Conservation (phyloP, 1,140 invertebrate genomes). For the Lepidurus packardi region DNA sequence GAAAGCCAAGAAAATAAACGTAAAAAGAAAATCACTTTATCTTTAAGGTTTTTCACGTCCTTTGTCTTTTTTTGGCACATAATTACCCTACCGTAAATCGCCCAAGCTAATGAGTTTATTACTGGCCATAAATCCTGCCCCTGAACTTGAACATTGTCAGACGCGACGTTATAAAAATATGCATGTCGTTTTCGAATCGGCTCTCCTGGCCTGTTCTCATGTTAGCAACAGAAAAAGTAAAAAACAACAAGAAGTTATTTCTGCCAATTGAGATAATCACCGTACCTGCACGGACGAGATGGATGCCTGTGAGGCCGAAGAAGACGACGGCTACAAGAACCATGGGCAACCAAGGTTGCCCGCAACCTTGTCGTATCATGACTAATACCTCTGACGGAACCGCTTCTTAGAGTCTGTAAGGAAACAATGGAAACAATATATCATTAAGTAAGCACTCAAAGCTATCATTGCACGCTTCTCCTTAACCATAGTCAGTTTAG, state of each 20-base stretch:
- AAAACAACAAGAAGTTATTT: neutral
- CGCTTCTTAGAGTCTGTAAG: neutral
- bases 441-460: too few species aligned
- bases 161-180: neutral
- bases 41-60: neutral
- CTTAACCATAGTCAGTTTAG: too few species aligned
- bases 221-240: too few species aligned
- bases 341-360: constrained; percentile 17
- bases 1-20: too few species aligned
- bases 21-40: neutral
- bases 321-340: neutral
- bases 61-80: neutral
- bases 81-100: neutral
- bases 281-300: constrained; percentile 13
- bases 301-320: constrained; percentile 7
- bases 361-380: constrained; percentile 11
- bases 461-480: too few species aligned
- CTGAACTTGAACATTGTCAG: neutral
- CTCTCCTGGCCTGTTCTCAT: neutral
- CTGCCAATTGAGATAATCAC: neutral
- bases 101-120: constrained; percentile 13
- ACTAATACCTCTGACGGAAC: neutral
- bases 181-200: neutral
- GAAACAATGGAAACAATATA: too few species aligned
- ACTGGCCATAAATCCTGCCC: neutral